These are phyloP conservation scores for Pyrrhosoma nymphula DNA, from an alignment of 2,888 invertebrate genomes.

Conservation along the genomic window DNA sequence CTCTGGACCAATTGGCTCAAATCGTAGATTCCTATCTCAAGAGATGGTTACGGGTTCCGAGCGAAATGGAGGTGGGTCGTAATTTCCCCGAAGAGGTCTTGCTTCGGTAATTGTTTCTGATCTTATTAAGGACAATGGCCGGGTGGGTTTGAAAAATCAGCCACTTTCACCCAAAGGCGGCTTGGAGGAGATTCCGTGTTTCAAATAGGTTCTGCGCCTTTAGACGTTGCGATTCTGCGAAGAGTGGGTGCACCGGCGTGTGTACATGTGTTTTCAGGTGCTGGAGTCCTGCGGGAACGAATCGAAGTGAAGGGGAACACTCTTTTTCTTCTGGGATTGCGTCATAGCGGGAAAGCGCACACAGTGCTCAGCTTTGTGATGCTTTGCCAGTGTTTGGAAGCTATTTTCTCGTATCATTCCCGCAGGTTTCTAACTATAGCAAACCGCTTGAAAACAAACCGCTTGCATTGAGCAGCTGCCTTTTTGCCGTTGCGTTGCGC, in stretches of 20 bases:
- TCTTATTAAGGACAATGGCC: slow-evolving; percentile 22
- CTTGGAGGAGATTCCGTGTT: not conserved
- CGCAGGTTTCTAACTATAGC: too few relatives aligned
- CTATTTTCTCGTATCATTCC: not conserved
- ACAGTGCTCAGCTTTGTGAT: not conserved
- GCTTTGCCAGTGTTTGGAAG: not conserved
- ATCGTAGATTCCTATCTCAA: not conserved
- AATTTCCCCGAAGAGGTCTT: not conserved
- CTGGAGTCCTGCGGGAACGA: not conserved
- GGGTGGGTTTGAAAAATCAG: not conserved
- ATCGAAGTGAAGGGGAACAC: not conserved
- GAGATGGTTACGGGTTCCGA: not conserved
- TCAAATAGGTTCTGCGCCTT: not conserved
- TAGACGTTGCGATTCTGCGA: not conserved
- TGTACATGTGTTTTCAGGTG: not conserved
- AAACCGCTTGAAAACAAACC: too few relatives aligned
- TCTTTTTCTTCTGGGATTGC: not conserved
- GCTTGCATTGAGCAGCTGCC: too few relatives aligned
- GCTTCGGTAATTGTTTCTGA: slow-evolving; percentile 38
- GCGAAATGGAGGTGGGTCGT: not conserved
- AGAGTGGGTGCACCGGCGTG: not conserved
- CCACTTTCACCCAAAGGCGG: not conserved
- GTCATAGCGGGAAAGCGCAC: not conserved
- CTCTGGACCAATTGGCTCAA: not conserved
- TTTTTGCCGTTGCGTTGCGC: too few relatives aligned